A percentile compares a stretch with the other conserved stretches of the same genome.
Conservation (phyloP, 2,888 invertebrate species). For the Andricus quercusramuli region DNA sequence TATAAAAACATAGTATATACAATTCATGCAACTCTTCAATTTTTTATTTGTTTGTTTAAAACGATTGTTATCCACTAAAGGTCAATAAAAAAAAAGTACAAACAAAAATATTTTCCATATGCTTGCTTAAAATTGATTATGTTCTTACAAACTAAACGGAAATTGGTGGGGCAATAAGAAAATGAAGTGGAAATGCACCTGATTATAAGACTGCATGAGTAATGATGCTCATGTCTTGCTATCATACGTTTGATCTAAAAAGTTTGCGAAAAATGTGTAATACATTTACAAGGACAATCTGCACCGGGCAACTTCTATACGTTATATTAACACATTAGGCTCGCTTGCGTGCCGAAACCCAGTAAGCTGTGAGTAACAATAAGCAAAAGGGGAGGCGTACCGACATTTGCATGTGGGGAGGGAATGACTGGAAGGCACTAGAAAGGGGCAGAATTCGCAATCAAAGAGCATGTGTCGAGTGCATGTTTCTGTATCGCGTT, state of each 20-base stretch:
- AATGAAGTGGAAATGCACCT: not conserved
- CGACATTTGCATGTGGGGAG: constrained; percentile 50
- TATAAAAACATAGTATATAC: no score
- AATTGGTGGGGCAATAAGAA: not conserved
- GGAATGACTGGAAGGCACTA: constrained; percentile 52
- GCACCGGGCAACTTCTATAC: constrained; percentile 62
- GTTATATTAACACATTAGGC: constrained; percentile 77
- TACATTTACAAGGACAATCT: constrained; percentile 45
- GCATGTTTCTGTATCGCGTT: constrained; percentile 43
- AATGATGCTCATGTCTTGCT: constrained; percentile 6
- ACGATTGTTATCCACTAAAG: no score
- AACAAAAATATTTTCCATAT: no score
- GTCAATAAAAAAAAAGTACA: no score
- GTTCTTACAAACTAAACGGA: no score
- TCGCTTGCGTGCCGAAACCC: constrained; percentile 74
- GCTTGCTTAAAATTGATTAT: not conserved
- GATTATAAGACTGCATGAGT: not conserved
- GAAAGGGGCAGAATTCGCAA: constrained; percentile 23
- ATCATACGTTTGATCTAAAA: constrained; percentile 8
- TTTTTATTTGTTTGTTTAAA: no score
- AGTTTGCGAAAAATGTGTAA: constrained; percentile 54
- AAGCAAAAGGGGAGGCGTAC: constrained; percentile 54
- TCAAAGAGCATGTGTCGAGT: constrained; percentile 34
- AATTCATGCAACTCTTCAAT: no score
- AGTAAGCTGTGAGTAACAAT: constrained; percentile 73